These are phyloP conservation scores for Limonius californicus DNA, from an alignment of 1,140 invertebrate species.

Conservation along the genomic window DNA sequence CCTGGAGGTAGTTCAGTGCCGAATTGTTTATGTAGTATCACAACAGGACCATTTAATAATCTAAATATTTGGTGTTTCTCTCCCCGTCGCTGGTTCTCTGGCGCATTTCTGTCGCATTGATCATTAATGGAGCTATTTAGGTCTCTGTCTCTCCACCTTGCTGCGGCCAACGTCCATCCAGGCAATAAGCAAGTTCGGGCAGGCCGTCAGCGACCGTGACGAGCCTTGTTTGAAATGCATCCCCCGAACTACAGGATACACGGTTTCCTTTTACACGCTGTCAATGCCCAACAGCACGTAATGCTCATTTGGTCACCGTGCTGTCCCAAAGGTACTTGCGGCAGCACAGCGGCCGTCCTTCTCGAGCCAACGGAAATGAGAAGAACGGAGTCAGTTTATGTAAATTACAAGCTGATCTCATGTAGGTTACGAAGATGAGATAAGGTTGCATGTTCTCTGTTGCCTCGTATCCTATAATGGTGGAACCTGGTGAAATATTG, in stretches of 20 bases:
- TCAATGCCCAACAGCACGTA: conserved; percentile 31
- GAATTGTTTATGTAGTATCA: background rate
- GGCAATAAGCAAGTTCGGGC: background rate
- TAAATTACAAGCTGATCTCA: background rate
- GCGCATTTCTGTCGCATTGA: background rate
- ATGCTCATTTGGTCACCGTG: conserved; percentile 29
- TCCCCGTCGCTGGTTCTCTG: background rate
- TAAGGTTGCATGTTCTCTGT: conserved; percentile 5
- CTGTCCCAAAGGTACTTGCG: conserved; percentile 5
- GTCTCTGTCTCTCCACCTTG: conserved; percentile 3
- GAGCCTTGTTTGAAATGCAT: conserved; percentile 33
- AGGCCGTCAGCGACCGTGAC: conserved; percentile 28
- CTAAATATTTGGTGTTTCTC: background rate
- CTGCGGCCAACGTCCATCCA: background rate
- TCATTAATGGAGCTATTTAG: conserved; percentile 5
- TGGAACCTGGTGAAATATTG: background rate
- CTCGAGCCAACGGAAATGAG: background rate
- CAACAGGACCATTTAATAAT: background rate
- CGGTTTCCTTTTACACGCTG: conserved; percentile 35
- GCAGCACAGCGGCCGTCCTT: background rate
- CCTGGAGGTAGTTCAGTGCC: background rate
- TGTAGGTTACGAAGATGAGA: background rate
- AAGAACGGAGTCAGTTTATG: background rate
- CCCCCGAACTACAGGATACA: conserved; percentile 33
- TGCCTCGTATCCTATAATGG: background rate